These are phyloP conservation scores for Heliconius ethilla DNA, from an alignment of 2,888 invertebrate genomes.

Conservation along the genomic window DNA sequence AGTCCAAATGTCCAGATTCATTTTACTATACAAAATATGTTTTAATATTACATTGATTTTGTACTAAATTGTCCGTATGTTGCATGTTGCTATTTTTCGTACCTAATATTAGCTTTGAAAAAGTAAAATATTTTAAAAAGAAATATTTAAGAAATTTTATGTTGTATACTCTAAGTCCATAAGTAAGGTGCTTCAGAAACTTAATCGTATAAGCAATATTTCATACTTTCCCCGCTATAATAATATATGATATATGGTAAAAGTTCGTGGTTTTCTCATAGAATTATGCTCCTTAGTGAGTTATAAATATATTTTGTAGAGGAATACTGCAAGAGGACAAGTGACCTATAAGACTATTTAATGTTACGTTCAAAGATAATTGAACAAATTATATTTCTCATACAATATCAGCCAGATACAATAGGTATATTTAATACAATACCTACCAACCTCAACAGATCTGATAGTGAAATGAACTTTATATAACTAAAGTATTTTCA, in stretches of 20 bases:
- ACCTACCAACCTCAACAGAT: neutral
- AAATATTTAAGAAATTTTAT: neutral
- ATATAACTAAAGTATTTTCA: neutral
- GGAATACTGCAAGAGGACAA: constrained; percentile 23
- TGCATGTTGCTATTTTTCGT: neutral
- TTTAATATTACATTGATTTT: neutral
- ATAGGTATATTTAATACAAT: neutral
- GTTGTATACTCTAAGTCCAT: neutral
- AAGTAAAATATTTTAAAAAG: neutral
- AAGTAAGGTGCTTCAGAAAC: constrained; percentile 10
- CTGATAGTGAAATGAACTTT: neutral
- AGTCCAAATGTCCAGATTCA: constrained; percentile 30
- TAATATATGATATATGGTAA: constrained; percentile 32
- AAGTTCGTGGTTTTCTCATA: constrained; percentile 38
- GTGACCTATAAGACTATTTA: neutral
- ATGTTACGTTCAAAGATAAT: neutral
- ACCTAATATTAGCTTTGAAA: no score
- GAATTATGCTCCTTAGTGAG: constrained; percentile 30
- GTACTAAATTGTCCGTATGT: neutral
- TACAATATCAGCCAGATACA: neutral
- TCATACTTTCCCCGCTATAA: constrained; percentile 36
- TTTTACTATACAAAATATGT: neutral
- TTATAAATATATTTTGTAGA: constrained; percentile 32
- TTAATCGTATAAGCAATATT: constrained; percentile 30
- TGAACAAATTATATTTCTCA: neutral